A percentile compares a stretch with the other conserved stretches of the same genome.
Conservation (phyloP, 2,113 vertebrate genomes). For the Pleuronectes platessa region DNA sequence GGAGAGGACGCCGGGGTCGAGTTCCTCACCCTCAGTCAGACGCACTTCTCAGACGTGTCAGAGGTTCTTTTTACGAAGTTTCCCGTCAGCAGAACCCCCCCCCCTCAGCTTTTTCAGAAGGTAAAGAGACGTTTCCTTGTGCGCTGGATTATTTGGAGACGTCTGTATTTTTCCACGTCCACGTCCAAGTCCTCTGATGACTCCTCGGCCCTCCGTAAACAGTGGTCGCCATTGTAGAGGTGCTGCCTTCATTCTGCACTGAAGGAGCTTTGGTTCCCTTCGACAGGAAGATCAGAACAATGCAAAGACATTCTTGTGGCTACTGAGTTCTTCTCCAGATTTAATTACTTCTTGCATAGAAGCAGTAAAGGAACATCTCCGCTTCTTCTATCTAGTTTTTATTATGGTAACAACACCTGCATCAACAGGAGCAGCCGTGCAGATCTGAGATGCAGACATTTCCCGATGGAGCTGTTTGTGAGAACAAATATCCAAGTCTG, state of each 20-base stretch:
- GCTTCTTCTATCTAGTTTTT: background rate
- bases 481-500: too few species aligned
- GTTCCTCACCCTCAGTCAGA: constrained; percentile 27
- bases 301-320: background rate
- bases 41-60: constrained; percentile 3
- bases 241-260: background rate
- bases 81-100: constrained; percentile 28
- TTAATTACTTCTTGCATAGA: too few species aligned
- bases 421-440: background rate
- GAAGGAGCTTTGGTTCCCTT: too few species aligned
- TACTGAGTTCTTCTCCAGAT: too few species aligned
- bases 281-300: too few species aligned
- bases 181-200: constrained; percentile 26
- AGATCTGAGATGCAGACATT: too few species aligned
- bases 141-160: constrained; percentile 42
- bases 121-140: constrained; percentile 66
- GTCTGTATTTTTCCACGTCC: constrained; percentile 78
- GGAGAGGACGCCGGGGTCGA: constrained; percentile 35
- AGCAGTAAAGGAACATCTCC: too few species aligned
- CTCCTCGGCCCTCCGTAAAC: constrained; percentile 32
- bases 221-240: constrained; percentile 20
- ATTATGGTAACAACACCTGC: background rate
- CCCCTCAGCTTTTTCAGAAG: constrained; percentile 20
- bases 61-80: constrained; percentile 30
- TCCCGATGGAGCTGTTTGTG: too few species aligned